phyloP scores from a whole-genome alignment of 2,113 vertebrate species.

The Saccopteryx bilineata region DNA sequence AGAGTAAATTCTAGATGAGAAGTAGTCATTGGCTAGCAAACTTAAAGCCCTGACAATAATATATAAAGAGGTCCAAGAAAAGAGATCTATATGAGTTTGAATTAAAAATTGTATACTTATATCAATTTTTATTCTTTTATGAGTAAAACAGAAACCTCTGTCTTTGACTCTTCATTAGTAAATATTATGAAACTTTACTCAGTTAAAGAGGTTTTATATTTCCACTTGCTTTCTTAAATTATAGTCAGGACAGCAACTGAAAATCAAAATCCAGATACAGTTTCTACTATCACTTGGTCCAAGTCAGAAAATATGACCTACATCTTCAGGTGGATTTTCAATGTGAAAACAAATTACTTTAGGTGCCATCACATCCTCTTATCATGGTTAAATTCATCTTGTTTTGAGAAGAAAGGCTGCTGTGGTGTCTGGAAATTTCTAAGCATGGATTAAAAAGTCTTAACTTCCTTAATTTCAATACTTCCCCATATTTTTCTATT shows the following conservation, averaged over 20 bases:
- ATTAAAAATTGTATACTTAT: neutral
- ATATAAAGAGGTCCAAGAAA: neutral
- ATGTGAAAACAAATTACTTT: neutral
- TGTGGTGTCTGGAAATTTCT: constrained; percentile 44
- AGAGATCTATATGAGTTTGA: neutral
- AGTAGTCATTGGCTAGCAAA: neutral
- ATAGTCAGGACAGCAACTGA: neutral
- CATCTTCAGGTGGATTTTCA: constrained; percentile 49
- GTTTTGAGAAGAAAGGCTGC: constrained; percentile 38
- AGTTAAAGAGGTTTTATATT: constrained; percentile 12
- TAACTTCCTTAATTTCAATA: constrained; percentile 50
- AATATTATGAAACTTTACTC: neutral
- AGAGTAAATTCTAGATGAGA: neutral
- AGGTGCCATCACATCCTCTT: neutral
- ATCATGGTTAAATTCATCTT: neutral
- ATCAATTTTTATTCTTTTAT: neutral
- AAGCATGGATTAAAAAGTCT: neutral
- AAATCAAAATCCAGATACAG: constrained; percentile 1
- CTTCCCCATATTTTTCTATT: constrained; percentile 24
- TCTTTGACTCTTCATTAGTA: constrained; percentile 29
- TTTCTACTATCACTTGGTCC: neutral
- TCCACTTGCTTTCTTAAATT: constrained; percentile 21
- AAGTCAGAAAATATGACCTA: neutral
- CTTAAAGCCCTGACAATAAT: neutral
- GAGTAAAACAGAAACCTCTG: neutral